A percentile compares a stretch with the other conserved stretches of the same genome.
These are phyloP conservation scores for Nasua narica DNA, from an alignment of 2,797 vertebrate genomes.

Conservation along the genomic window DNA sequence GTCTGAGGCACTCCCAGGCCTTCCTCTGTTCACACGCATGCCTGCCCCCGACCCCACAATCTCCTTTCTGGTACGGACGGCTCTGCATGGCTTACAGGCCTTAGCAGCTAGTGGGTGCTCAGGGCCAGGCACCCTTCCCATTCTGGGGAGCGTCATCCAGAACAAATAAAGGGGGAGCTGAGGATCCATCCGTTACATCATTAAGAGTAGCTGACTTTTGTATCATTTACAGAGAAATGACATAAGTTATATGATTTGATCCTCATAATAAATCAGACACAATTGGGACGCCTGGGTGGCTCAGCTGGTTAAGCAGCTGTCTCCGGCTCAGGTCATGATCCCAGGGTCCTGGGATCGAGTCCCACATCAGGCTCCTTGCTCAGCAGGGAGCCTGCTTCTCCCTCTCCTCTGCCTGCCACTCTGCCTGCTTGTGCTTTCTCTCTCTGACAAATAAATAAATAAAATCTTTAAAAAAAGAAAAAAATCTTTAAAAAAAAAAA, in stretches of 20 bases:
- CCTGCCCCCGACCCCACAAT: background rate
- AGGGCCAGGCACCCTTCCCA: background rate
- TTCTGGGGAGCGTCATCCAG: background rate
- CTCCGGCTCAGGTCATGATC: too few relatives aligned
- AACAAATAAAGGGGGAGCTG: background rate
- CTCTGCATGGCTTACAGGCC: background rate
- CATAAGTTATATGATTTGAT: background rate
- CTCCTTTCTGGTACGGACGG: background rate
- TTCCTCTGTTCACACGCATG: fast-evolving
- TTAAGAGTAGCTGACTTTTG: background rate
- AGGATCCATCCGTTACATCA: background rate
- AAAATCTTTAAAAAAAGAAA: too few relatives aligned
- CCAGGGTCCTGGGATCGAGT: too few relatives aligned
- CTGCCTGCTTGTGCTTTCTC: too few relatives aligned
- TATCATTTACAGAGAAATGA: background rate
- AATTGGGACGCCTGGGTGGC: too few relatives aligned
- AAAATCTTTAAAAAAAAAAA: too few relatives aligned
- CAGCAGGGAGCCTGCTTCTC: too few relatives aligned
- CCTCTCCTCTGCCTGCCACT: too few relatives aligned
- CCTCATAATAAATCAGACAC: background rate
- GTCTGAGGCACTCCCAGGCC: background rate
- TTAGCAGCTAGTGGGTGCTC: background rate
- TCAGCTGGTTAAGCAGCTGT: too few relatives aligned
- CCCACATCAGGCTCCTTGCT: too few relatives aligned
- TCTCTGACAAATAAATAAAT: too few relatives aligned